These are phyloP conservation scores for Nylanderia fulva DNA, from an alignment of 1,140 invertebrate genomes.

Conservation along the genomic window DNA sequence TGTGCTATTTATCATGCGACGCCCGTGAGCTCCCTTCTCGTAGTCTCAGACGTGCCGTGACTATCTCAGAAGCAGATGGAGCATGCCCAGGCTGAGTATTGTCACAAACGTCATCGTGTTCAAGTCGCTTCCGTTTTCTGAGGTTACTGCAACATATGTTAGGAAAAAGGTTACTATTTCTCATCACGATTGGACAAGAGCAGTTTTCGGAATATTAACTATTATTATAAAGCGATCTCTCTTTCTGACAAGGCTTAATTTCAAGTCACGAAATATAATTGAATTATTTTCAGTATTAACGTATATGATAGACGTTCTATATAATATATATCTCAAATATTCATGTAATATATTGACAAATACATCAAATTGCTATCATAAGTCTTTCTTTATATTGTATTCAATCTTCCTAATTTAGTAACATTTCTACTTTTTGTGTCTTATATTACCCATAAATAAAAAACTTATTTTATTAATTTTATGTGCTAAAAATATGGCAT, in stretches of 20 bases:
- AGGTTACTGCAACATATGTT: constrained; percentile 79
- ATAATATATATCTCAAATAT: background rate
- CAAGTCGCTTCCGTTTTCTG: constrained; percentile 73
- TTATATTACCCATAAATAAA: background rate
- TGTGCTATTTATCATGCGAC: constrained; percentile 70
- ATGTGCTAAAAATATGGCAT: background rate
- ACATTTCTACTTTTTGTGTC: background rate
- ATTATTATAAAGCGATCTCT: background rate
- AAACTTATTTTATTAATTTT: background rate
- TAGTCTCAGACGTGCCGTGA: constrained; percentile 70
- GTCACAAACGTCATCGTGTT: constrained; percentile 61
- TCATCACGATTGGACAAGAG: background rate
- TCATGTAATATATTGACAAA: background rate
- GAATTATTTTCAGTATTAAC: background rate
- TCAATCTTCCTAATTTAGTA: background rate
- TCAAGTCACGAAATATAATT: background rate
- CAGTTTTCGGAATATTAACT: background rate
- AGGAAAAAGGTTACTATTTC: constrained; percentile 52
- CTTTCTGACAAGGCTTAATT: background rate
- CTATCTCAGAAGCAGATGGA: constrained; percentile 79
- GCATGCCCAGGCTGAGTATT: constrained; percentile 69
- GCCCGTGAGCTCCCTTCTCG: constrained; percentile 64
- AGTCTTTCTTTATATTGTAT: background rate
- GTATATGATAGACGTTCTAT: background rate
- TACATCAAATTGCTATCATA: background rate